Conservation (phyloP, 2,797 vertebrate genomes). For the Pterois miles region DNA sequence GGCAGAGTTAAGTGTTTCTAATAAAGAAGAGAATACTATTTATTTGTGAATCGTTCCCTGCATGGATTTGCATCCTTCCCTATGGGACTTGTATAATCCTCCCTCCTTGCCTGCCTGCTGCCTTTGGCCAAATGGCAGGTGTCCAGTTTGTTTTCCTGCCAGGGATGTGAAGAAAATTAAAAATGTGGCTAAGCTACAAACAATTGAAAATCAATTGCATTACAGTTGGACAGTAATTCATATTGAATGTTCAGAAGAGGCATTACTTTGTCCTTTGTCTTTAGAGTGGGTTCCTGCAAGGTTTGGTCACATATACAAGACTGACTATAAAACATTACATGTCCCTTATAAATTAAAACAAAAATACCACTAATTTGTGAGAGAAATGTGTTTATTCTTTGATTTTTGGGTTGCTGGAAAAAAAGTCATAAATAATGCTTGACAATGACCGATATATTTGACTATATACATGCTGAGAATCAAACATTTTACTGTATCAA, state of each 20-base stretch:
- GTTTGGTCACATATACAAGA: neutral
- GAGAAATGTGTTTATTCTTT: too few relatives aligned
- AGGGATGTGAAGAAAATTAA: neutral
- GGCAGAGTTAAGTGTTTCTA: neutral
- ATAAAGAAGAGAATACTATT: neutral
- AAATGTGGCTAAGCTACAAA: conserved; percentile 2
- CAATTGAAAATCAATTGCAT: conserved; percentile 14
- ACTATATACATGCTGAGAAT: neutral
- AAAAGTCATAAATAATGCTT: too few relatives aligned
- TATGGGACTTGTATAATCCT: neutral
- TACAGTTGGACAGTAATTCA: neutral
- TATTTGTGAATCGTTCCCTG: neutral
- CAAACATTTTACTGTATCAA: too few relatives aligned
- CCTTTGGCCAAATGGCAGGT: neutral
- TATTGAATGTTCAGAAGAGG: neutral
- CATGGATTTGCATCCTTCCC: neutral
- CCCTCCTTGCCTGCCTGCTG: neutral
- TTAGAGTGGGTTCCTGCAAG: neutral
- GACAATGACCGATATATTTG: neutral
- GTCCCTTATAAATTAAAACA: too few relatives aligned
- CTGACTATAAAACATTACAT: too few relatives aligned
- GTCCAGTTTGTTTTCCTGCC: conserved; percentile 8
- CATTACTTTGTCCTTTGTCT: neutral
- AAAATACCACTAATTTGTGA: too few relatives aligned
- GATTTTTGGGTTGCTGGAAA: too few relatives aligned